phyloP scores from a whole-genome alignment of 2,888 invertebrate species.

The Colletes collaris region DNA sequence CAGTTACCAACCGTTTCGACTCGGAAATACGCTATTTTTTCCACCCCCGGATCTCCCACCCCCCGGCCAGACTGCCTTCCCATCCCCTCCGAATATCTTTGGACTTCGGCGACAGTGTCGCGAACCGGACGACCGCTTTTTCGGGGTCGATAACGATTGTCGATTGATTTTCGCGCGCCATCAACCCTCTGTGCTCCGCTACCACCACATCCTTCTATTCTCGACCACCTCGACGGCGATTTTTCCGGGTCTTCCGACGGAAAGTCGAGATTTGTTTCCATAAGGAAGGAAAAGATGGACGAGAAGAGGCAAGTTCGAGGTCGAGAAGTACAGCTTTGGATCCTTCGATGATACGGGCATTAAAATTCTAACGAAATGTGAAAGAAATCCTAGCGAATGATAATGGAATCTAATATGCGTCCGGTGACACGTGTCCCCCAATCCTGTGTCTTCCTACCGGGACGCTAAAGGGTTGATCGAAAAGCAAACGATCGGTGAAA shows the following conservation, averaged over 20 bases:
- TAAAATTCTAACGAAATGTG: no score
- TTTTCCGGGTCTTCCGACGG: no score
- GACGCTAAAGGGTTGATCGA: no score
- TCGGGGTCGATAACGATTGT: constrained; percentile 59
- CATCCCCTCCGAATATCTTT: constrained; percentile 26
- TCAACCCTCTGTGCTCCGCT: not conserved
- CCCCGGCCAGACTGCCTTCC: not conserved
- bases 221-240: not conserved
- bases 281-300: no score
- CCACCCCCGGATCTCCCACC: not conserved
- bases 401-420: no score
- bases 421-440: no score
- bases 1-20: constrained; percentile 16
- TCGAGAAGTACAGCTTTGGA: no score
- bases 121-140: constrained; percentile 17
- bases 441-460: no score
- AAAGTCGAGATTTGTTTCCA: no score
- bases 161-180: constrained; percentile 43
- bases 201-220: not conserved
- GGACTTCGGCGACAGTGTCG: constrained; percentile 30
- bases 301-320: no score
- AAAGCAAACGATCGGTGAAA: not conserved
- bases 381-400: no score
- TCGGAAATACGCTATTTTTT: constrained; percentile 20
- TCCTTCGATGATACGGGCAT: no score